Evolutionary conservation across 2,113 vertebrate species (phyloP), one percentile per base, ranked within the genome.

Genomic region (Phoxinus phoxinus): DNA sequence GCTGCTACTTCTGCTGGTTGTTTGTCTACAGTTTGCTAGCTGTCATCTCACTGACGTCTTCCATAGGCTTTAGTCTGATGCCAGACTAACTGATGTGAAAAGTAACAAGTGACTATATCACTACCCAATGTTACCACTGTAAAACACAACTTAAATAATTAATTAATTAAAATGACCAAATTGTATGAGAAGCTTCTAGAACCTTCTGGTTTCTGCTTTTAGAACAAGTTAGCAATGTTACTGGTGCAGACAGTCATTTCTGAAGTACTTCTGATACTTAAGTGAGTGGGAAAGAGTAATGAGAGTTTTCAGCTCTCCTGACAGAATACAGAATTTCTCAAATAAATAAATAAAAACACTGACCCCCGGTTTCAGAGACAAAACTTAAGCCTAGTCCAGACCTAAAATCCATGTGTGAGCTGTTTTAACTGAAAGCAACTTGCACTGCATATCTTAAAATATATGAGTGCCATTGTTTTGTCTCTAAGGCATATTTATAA

Each of bases 21-120:
- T 63, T 11, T 58, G 37, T 79, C 41, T 10, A n/a, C 2, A 73
- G 23, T 35, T 76, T 86, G 67, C 90, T 72, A 81, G 84, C 83
- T 89, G 67, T 84, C 86, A 78, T 82, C 82, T 51, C 65, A 83
- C 76, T 41, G 46, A 74, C 19, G 37, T 37, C 58, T 48, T 44
- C 84, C 32, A 65, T 85, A 84, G 11, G 15, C 51, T 77, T 27
- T 46, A 80, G 83, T 80, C 53, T 87, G 75, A 91, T 84, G 84
- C 23, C 58, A 63, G 65, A 75, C 56, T 85, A 77, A 83, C 32
- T 89, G 83, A 86, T 88, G 84, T 61, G 25, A 89, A 86, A 86
- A 86, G 73, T 71, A 71, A 71, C 32, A 71, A 71, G 32, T 37
- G 17, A 35, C 30, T 67, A 32, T 69, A 32, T 23, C 6, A 5